A percentile compares a stretch with the other conserved stretches of the same genome.
These are phyloP conservation scores for human (Homo sapiens) DNA, from an alignment of 2,113 vertebrate species.

Conservation along the genomic window DNA sequence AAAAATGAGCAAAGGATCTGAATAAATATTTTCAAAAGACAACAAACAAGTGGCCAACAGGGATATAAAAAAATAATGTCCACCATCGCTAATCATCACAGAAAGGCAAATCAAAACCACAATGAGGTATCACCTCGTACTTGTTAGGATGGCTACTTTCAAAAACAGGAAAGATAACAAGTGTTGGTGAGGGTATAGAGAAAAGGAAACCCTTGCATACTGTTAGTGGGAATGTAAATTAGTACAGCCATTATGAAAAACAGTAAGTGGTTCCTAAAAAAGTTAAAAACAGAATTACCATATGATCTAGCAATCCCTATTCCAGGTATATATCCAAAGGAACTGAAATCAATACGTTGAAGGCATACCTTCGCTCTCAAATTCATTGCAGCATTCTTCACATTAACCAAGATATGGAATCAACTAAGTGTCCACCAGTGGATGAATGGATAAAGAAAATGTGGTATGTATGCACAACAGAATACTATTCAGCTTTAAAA, in stretches of 20 bases:
- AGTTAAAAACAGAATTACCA: background rate
- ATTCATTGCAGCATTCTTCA: background rate
- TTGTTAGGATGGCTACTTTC: background rate
- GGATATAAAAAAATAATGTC: background rate
- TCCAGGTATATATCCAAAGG: background rate
- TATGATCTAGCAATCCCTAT: background rate
- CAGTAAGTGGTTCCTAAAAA: background rate
- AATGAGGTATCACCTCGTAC: background rate
- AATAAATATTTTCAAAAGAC: background rate
- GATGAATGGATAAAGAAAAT: background rate
- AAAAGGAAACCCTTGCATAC: background rate
- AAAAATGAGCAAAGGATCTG: background rate
- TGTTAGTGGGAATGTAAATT: background rate
- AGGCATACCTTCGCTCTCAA: background rate
- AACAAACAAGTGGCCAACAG: background rate
- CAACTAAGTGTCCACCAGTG: background rate
- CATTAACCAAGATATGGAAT: background rate
- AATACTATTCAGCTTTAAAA: background rate
- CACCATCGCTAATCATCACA: background rate
- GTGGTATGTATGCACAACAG: background rate
- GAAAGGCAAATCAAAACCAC: background rate
- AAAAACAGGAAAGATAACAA: background rate
- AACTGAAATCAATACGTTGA: background rate
- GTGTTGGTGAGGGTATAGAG: background rate
- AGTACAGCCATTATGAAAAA: background rate